Conservation (phyloP, 2,888 invertebrate genomes). For the Ashinkailepas kermadecensis region DNA sequence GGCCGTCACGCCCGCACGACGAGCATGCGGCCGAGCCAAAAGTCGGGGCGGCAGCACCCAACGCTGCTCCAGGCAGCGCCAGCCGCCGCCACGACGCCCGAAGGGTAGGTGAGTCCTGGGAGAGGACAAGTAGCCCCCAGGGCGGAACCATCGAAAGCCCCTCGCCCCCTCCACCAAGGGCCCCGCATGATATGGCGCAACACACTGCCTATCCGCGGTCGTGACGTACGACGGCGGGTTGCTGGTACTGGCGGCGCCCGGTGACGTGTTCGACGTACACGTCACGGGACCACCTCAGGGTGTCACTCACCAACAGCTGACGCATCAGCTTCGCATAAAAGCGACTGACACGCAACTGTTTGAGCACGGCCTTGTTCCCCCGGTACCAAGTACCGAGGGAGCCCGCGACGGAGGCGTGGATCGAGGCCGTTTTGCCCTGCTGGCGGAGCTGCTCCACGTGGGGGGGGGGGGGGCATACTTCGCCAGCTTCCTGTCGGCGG, state of each 20-base stretch:
- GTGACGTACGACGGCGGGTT: not conserved
- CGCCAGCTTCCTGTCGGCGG: not conserved
- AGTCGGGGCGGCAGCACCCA: too few species aligned
- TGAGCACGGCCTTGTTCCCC: not conserved
- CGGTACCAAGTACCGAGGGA: not conserved
- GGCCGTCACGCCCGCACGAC: too few species aligned
- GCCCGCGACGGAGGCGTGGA: not conserved
- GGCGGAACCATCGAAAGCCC: not conserved
- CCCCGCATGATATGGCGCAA: too few species aligned
- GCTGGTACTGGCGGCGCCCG: slow-evolving; percentile 30
- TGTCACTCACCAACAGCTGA: slow-evolving; percentile 36
- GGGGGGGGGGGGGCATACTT: not conserved
- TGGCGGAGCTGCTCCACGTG: not conserved
- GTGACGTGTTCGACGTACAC: slow-evolving; percentile 39
- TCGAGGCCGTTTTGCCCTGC: not conserved
- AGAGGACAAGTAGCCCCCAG: not conserved
- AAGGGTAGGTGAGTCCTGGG: not conserved
- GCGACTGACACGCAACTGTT: not conserved
- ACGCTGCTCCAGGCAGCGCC: too few species aligned
- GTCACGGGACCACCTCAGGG: slow-evolving; percentile 38
- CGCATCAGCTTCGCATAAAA: slow-evolving; percentile 36
- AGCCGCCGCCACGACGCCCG: not conserved
- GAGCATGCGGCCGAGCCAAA: too few species aligned
- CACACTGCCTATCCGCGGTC: not conserved
- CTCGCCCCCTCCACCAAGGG: too few species aligned